Evolutionary conservation across 2,797 vertebrate species (phyloP).

Genomic region (Rhinatrema bivittatum): DNA sequence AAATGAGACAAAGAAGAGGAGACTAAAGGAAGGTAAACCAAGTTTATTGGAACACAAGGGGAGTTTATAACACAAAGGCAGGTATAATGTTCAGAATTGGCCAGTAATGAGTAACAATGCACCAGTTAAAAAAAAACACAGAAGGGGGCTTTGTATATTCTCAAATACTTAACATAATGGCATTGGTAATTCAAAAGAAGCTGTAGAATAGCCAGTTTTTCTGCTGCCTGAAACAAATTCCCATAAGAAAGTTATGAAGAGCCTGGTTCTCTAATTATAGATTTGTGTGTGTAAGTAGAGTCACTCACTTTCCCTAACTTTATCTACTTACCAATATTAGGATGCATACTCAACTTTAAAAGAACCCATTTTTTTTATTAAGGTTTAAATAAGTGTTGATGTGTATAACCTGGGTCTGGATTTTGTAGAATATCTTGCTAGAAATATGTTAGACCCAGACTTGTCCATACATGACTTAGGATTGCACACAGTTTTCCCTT

Average conservation of each 20-base stretch:
- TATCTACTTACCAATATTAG: not conserved
- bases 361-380: too few species aligned
- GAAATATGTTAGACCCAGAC: too few species aligned
- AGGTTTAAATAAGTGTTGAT: too few species aligned
- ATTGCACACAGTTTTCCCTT: too few species aligned
- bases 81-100: not conserved
- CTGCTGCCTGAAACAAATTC: not conserved
- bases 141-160: not conserved
- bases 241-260: not conserved
- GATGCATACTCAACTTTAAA: too few species aligned
- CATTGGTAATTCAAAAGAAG: slow-evolving; percentile 1
- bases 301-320: not conserved
- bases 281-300: not conserved
- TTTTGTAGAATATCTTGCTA: too few species aligned
- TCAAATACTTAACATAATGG: not conserved
- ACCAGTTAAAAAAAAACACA: not conserved
- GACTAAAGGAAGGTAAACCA: not conserved
- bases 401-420: too few species aligned
- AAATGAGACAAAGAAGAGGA: fast-evolving
- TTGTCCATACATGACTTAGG: too few species aligned
- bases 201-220: not conserved
- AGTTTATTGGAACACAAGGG: not conserved
- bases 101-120: not conserved
- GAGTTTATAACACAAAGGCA: too few species aligned
- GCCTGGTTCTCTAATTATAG: not conserved